Conservation (phyloP, 2,888 invertebrate species). For the Scaptomyza parva region DNA sequence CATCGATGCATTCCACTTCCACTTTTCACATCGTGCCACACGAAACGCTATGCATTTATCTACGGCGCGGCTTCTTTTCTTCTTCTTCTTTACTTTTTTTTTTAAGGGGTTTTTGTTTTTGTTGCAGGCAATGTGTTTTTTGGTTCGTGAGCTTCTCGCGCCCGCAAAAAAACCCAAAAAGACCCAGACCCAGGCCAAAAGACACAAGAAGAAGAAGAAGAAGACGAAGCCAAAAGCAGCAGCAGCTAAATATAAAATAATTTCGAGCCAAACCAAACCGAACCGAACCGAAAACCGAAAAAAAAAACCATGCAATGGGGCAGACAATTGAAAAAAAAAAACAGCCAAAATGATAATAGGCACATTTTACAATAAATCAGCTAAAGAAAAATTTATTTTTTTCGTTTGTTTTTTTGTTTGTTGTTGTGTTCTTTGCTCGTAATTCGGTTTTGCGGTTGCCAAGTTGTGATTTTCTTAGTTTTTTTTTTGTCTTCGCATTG, state of each 20-base stretch:
- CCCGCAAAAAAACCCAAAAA: too few relatives aligned
- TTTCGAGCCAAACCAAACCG: constrained; percentile 49
- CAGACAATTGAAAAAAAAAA: constrained; percentile 62
- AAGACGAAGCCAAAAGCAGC: too few relatives aligned
- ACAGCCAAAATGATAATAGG: constrained; percentile 51
- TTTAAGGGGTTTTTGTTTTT: constrained; percentile 11
- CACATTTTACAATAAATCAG: constrained; percentile 61
- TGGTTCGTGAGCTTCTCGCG: constrained; percentile 46
- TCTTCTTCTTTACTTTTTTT: constrained; percentile 14
- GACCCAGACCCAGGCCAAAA: constrained; percentile 22
- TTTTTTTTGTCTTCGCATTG: constrained; percentile 9
- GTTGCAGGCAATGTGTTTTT: constrained; percentile 41
- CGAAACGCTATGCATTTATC: constrained; percentile 62
- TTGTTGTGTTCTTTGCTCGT: constrained; percentile 15
- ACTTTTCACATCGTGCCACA: constrained; percentile 73
- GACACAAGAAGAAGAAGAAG: constrained; percentile 47
- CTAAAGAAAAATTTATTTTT: constrained; percentile 53
- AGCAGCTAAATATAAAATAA: constrained; percentile 75
- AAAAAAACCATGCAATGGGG: constrained; percentile 38
- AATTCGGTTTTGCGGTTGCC: constrained; percentile 40
- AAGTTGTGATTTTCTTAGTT: constrained; percentile 19
- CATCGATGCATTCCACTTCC: constrained; percentile 26
- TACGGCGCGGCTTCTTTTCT: constrained; percentile 10
- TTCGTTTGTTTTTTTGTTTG: neutral
- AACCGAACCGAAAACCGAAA: constrained; percentile 6